Percentiles rank a stretch among this genome's conserved stretches.
Conservation (phyloP, 23 tunicate genomes). For the Styela clava region DNA sequence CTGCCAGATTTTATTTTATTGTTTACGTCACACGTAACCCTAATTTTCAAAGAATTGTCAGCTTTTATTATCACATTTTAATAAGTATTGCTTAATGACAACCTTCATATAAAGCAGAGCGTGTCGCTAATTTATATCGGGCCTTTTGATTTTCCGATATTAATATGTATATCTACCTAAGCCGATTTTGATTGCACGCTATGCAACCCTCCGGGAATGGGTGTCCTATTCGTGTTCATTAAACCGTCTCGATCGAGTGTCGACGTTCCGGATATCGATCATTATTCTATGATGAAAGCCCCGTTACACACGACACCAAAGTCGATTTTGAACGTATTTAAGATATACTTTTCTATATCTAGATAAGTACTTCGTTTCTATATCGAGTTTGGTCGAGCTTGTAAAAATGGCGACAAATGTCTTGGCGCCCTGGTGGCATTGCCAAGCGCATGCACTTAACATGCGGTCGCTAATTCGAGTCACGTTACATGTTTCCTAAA, state of each 20-base stretch:
- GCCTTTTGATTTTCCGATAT: neutral
- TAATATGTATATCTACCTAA: neutral
- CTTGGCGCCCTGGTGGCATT: neutral
- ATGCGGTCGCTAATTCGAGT: neutral
- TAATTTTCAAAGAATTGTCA: neutral
- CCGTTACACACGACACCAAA: no score
- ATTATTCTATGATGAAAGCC: neutral
- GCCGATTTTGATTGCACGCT: neutral
- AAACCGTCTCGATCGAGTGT: neutral
- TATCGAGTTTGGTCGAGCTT: no score
- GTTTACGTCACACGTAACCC: neutral
- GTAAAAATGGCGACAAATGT: neutral
- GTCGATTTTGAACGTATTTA: no score
- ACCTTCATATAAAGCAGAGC: neutral
- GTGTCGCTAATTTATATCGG: neutral
- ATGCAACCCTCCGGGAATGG: neutral
- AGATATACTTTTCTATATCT: no score
- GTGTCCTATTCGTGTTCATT: neutral
- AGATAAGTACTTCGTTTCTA: no score
- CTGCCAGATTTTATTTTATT: no score
- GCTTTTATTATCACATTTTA: neutral
- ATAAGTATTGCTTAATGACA: neutral
- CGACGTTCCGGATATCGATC: neutral
- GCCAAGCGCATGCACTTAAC: neutral
- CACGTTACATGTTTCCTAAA: neutral